Conservation (phyloP, 64 coral and sea anemone species). For the Dendronephthya gigantea region DNA sequence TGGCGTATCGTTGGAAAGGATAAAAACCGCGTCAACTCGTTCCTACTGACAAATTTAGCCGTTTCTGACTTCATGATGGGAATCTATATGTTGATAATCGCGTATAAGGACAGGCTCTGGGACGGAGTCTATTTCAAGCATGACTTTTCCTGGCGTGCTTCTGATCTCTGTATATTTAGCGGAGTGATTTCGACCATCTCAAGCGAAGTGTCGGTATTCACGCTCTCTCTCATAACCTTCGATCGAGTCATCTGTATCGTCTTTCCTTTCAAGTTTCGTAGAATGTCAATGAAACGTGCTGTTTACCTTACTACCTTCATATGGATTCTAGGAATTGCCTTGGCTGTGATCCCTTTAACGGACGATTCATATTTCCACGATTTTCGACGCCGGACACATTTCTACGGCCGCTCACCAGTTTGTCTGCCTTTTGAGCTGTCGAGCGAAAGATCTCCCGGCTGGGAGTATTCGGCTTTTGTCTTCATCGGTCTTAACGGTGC, state of each 20-base stretch:
- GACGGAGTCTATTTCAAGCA: conserved; percentile 1
- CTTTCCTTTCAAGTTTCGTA: background rate
- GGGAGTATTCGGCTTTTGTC: background rate
- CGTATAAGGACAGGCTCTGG: background rate
- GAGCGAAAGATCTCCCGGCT: background rate
- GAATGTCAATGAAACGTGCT: background rate
- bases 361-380: background rate
- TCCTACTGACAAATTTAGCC: background rate
- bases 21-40: background rate
- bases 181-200: background rate
- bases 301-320: background rate
- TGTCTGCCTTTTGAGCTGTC: background rate
- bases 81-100: conserved; percentile 5
- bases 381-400: background rate
- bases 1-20: background rate
- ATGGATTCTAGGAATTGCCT: background rate
- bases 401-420: background rate
- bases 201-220: background rate
- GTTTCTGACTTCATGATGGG: conserved; percentile 2
- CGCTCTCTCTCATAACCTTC: background rate
- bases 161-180: background rate
- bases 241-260: background rate
- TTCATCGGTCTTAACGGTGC: background rate
- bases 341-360: background rate
- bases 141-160: background rate